phyloP scores from a whole-genome alignment of 1,140 invertebrate genomes.

The Drosophila neocordata region DNA sequence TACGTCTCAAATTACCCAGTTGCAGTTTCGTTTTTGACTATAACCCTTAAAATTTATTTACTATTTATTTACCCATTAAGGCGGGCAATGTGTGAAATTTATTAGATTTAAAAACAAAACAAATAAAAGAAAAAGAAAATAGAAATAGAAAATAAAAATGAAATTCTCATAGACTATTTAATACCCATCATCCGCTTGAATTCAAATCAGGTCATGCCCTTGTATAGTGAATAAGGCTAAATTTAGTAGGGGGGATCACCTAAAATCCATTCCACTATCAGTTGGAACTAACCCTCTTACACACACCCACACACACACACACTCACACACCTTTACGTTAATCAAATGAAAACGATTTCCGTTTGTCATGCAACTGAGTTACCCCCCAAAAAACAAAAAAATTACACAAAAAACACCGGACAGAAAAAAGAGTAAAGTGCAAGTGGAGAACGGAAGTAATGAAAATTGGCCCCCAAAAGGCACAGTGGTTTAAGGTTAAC shows the following conservation, averaged over 20 bases:
- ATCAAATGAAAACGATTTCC: slow-evolving; percentile 32
- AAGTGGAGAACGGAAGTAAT: slow-evolving; percentile 23
- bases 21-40: slow-evolving; percentile 44
- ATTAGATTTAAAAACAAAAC: neutral
- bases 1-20: slow-evolving; percentile 59
- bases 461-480: slow-evolving; percentile 17
- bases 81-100: neutral
- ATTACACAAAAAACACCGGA: neutral
- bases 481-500: slow-evolving; percentile 4
- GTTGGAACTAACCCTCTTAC: neutral
- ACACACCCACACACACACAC: slow-evolving; percentile 7
- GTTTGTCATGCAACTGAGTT: slow-evolving; percentile 27
- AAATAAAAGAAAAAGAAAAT: neutral
- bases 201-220: slow-evolving; percentile 3
- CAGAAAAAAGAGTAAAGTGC: slow-evolving; percentile 20
- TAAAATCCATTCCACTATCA: neutral
- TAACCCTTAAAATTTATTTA: slow-evolving; percentile 59
- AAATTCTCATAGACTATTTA: neutral
- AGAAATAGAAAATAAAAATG: neutral
- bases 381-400: slow-evolving; percentile 10
- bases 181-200: neutral
- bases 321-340: slow-evolving; percentile 19
- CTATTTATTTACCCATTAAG: slow-evolving; percentile 58
- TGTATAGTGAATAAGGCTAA: neutral
- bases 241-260: neutral